Conservation (phyloP, 2,113 vertebrate genomes). For the Cephalopterus ornatus region DNA sequence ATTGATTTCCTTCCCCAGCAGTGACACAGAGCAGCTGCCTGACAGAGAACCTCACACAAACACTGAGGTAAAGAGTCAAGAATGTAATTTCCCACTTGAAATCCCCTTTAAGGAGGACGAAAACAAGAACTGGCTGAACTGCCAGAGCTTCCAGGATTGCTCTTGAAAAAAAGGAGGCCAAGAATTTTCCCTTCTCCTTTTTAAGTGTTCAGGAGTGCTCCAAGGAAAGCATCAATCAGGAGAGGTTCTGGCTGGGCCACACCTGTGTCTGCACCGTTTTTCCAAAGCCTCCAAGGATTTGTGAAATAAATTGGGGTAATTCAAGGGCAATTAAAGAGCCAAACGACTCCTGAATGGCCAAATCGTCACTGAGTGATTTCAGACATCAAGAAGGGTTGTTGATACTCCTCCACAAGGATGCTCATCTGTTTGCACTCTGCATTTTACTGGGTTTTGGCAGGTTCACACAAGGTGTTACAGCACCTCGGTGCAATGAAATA, state of each 20-base stretch:
- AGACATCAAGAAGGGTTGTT: rapidly evolving
- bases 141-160: background rate
- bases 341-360: background rate
- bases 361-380: background rate
- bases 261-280: rapidly evolving
- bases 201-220: background rate
- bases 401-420: background rate
- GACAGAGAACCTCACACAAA: background rate
- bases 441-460: background rate
- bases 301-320: background rate
- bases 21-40: background rate
- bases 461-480: background rate
- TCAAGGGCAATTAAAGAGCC: background rate
- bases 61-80: background rate
- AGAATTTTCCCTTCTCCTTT: background rate
- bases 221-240: rapidly evolving
- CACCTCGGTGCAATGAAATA: background rate
- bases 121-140: background rate
- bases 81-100: conserved; percentile 14
- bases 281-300: background rate
- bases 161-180: background rate
- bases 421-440: background rate
- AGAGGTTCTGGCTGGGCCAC: background rate
- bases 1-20: background rate
- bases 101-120: background rate